phyloP scores from a whole-genome alignment of 2,888 invertebrate species.

The Eutolmus rufibarbis region DNA sequence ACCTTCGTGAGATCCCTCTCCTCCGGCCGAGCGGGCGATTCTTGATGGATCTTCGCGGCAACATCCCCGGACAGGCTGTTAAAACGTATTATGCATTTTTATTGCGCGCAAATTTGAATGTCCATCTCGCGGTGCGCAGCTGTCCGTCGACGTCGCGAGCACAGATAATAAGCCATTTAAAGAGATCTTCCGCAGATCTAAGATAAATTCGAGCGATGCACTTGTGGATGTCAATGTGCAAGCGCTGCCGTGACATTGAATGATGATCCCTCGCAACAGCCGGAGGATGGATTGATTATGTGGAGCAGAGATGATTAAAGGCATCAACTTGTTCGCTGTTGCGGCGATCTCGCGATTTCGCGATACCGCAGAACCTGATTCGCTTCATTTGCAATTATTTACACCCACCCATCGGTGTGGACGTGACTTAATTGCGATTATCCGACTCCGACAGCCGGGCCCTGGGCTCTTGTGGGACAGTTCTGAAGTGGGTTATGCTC shows the following conservation, averaged over 20 bases:
- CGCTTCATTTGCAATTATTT: not conserved
- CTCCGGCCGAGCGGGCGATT: not conserved
- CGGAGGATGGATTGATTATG: not conserved
- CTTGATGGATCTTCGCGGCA: not conserved
- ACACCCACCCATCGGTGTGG: not conserved
- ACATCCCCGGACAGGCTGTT: not conserved
- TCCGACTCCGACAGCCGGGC: not conserved
- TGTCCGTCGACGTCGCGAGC: not conserved
- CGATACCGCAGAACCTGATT: not conserved
- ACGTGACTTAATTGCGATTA: constrained; percentile 13
- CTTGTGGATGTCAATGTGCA: not conserved
- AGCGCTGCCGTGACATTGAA: constrained; percentile 20
- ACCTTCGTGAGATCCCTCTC: not conserved
- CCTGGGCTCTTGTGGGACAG: not conserved
- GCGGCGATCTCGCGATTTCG: not conserved
- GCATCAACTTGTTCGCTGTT: not conserved
- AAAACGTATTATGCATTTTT: not conserved
- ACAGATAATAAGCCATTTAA: constrained; percentile 28
- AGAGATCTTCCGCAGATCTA: not conserved
- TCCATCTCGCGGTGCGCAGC: not conserved
- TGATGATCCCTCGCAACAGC: constrained; percentile 8
- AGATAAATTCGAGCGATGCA: constrained; percentile 14
- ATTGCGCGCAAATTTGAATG: not conserved
- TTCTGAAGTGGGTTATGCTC: not conserved
- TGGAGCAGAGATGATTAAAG: constrained; percentile 24